Conservation (phyloP, 2,797 vertebrate genomes). For the Bradypodion pumilum region DNA sequence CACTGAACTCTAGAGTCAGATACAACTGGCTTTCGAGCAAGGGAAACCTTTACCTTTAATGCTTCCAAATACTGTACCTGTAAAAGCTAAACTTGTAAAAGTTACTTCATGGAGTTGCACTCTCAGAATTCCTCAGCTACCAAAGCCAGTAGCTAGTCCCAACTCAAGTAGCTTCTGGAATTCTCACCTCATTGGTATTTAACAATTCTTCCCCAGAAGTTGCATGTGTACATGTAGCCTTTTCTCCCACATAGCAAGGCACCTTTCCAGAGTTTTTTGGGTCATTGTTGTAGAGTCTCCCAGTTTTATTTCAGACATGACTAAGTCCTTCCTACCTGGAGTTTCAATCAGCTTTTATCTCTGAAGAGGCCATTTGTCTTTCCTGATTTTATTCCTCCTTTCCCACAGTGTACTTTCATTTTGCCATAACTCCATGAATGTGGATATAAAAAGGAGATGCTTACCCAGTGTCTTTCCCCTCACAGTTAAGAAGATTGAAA, state of each 20-base stretch:
- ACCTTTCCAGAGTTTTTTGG: neutral
- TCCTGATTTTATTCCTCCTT: conserved; percentile 5
- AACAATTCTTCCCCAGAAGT: neutral
- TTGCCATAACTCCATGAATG: conserved; percentile 22
- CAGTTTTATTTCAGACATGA: neutral
- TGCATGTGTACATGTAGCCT: neutral
- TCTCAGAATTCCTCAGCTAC: too few species aligned
- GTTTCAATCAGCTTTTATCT: neutral
- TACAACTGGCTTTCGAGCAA: too few species aligned
- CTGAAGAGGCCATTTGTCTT: neutral
- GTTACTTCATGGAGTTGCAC: too few species aligned
- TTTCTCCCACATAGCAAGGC: neutral
- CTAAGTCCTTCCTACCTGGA: fast-evolving
- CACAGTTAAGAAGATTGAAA: conserved; percentile 13
- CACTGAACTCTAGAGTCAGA: too few species aligned
- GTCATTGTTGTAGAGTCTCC: fast-evolving
- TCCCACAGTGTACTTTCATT: neutral
- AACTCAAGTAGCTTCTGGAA: neutral
- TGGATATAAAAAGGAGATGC: conserved; percentile 1
- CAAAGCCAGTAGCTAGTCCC: neutral
- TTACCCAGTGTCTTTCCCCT: conserved; percentile 6
- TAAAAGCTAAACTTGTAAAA: neutral
- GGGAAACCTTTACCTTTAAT: too few species aligned
- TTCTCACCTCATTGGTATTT: neutral
- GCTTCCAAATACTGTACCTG: neutral